Percentiles rank a stretch among this genome's conserved stretches.
Conservation (phyloP, 2,113 vertebrate species). For the Sardina pilchardus region DNA sequence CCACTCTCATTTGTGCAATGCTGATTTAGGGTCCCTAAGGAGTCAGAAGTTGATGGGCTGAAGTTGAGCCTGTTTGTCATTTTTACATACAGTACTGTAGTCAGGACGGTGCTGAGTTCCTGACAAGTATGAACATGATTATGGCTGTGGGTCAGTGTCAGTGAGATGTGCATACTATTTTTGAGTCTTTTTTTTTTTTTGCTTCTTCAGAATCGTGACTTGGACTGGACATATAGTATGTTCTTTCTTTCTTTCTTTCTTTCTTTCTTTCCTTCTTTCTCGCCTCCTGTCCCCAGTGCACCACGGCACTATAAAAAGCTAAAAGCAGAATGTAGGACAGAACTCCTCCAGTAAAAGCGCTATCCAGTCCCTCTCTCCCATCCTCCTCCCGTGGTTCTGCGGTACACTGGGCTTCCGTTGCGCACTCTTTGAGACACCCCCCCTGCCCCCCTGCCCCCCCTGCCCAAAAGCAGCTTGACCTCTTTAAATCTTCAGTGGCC, state of each 20-base stretch:
- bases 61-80: not conserved
- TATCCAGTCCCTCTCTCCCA: slow-evolving; percentile 26
- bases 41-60: not conserved
- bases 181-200: too few relatives aligned
- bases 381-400: slow-evolving; percentile 23
- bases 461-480: not conserved
- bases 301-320: slow-evolving; percentile 17
- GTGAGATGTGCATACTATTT: not conserved
- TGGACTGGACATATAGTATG: too few relatives aligned
- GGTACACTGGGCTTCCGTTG: not conserved
- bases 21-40: not conserved
- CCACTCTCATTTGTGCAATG: not conserved
- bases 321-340: slow-evolving; percentile 51
- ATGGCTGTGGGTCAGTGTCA: not conserved
- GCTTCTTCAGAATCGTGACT: too few relatives aligned
- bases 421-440: not conserved
- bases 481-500: not conserved
- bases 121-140: not conserved
- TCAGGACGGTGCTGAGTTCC: not conserved
- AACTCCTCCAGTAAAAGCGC: slow-evolving; percentile 33
- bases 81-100: not conserved
- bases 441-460: not conserved
- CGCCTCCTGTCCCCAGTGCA: not conserved
- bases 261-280: not conserved
- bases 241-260: not conserved